Base-by-base conservation (phyloP, 2,888 invertebrate genomes). In the Camptogramma bilineatum region DNA sequence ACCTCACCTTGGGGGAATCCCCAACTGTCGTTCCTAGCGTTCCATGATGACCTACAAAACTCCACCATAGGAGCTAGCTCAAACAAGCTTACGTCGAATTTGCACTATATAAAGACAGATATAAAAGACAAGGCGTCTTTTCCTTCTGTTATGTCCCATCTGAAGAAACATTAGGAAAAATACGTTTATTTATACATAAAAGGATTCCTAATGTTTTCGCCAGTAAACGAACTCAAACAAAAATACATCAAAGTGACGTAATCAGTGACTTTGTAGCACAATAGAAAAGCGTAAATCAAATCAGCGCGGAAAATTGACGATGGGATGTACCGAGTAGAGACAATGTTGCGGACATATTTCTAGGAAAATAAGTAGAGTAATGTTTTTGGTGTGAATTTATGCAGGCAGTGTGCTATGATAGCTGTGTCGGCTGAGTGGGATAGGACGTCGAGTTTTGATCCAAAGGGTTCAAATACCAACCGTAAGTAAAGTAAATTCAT, bases 201-300 rank as follows among this genome's bases (percentile, higher is more conserved):
- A 16, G 13, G 39, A 39, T 16, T 1, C 44, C 16, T 44, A 44
- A 44, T 44, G 44, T 28, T 28, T 17, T 44, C 44, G 46, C 19
- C 7, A 31, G 17, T 42, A 58, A 28, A 28, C 28, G 17, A 5
- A 56, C 16, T 39, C 28, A 48, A 56, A 64, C 64, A 64, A 64
- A 55, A 52, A 46, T 10, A 24, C 42, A 52, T 64, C 55, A 56
- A 64, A 60, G 52, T 44, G 13, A 65, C 13, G 24, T 24, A 57
- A 61, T 61, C 44, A 64, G 17, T 16, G 13, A 65, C 56, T 50
- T 61, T 65, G 61, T 65, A n/a, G 8, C 24, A 57, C 53, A 61
- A 57, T 61, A 50, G 44, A 51, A 60, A 48, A 5, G 19, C 13
- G 31, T 47, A 57, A 57, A 53, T 53, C 52, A 52, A 62, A 56